These are phyloP conservation scores for Maniola hyperantus DNA, from an alignment of 2,888 invertebrate species.

Conservation along the genomic window DNA sequence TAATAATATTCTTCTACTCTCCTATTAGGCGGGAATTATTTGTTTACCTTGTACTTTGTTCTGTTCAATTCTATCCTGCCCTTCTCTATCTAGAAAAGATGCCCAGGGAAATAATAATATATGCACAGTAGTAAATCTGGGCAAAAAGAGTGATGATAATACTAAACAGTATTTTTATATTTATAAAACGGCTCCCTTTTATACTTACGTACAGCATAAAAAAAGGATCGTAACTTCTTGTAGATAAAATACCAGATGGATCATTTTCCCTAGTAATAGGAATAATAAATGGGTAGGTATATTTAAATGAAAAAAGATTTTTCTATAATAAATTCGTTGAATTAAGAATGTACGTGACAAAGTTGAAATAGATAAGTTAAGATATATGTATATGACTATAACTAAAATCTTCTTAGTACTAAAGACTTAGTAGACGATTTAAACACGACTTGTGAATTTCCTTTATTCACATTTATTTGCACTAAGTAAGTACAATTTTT, in stretches of 20 bases:
- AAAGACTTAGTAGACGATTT: no score
- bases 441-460: no score
- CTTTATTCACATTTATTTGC: no score
- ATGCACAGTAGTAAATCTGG: neutral
- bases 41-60: neutral
- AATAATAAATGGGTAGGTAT: conserved; percentile 9
- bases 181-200: conserved; percentile 7
- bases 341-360: no score
- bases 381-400: no score
- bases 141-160: conserved; percentile 3
- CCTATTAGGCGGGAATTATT: no score
- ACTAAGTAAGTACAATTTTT: no score
- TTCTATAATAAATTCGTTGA: neutral
- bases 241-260: neutral
- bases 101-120: neutral
- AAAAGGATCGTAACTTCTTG: conserved; percentile 12
- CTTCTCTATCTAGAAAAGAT: neutral
- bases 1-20: no score
- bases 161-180: neutral
- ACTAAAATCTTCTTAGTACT: no score
- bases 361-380: no score
- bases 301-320: conserved; percentile 2
- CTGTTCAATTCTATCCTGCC: neutral
- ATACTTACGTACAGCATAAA: conserved; percentile 3
- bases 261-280: conserved; percentile 2